These are phyloP conservation scores for Gobio gobio DNA, from an alignment of 2,113 vertebrate genomes.

Conservation along the genomic window DNA sequence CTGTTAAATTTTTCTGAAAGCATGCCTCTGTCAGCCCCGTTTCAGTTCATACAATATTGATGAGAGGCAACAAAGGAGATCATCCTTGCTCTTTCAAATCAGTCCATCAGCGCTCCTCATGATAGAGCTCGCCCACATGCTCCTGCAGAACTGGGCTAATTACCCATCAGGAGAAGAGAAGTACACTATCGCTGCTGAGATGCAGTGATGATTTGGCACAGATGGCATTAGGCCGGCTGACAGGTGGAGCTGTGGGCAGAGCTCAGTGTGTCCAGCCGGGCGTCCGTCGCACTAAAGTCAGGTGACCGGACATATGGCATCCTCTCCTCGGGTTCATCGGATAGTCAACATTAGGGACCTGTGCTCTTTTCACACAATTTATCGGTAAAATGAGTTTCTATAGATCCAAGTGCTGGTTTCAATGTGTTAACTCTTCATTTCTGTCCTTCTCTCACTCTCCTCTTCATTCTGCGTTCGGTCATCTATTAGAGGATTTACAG, in stretches of 20 bases:
- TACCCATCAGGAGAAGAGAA: slow-evolving; percentile 21
- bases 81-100: slow-evolving; percentile 1
- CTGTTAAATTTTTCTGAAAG: neutral
- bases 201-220: slow-evolving; percentile 35
- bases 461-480: neutral
- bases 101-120: neutral
- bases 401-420: neutral
- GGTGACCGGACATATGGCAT: slow-evolving; percentile 55
- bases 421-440: neutral
- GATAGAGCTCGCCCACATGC: neutral
- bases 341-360: neutral
- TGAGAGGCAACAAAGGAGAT: neutral
- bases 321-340: slow-evolving; percentile 1
- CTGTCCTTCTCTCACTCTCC: slow-evolving; percentile 53
- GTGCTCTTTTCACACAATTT: neutral
- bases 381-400: neutral
- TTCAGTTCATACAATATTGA: slow-evolving; percentile 1
- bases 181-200: neutral
- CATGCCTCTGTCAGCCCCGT: neutral
- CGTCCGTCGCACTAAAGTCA: slow-evolving; percentile 18
- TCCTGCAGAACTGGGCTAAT: slow-evolving; percentile 11
- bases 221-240: slow-evolving; percentile 48
- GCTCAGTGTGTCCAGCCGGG: neutral
- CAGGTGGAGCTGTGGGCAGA: slow-evolving; percentile 49
- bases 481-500: slow-evolving; percentile 7